Percentiles rank a stretch among this genome's conserved stretches.
Evolutionary conservation across 2,113 vertebrate genomes (phyloP).

Genomic region (Ictalurus furcatus): DNA sequence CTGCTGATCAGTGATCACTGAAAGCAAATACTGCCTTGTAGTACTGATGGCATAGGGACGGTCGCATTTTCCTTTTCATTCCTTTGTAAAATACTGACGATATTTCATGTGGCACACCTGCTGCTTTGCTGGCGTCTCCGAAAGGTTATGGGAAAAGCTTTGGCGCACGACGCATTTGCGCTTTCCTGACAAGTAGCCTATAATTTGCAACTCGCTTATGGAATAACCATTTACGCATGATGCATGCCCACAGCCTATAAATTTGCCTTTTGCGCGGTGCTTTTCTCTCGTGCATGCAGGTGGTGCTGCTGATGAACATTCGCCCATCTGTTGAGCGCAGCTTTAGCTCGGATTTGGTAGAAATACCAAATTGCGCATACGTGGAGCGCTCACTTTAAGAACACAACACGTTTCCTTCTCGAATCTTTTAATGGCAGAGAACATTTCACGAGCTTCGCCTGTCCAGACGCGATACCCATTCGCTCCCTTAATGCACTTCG

Average conservation of each 20-base stretch:
- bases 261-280: not conserved
- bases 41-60: not conserved
- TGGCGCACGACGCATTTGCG: not conserved
- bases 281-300: constrained; percentile 13
- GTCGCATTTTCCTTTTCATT: not conserved
- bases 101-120: constrained; percentile 12
- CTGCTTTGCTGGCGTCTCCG: constrained; percentile 8
- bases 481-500: not conserved
- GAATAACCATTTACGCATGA: not conserved
- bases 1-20: not conserved
- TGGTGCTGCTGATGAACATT: constrained; percentile 23
- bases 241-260: not conserved
- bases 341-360: constrained; percentile 34
- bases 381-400: not conserved
- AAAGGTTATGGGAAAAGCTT: not conserved
- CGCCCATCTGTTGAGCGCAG: constrained; percentile 74
- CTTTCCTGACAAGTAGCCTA: not conserved
- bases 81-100: not conserved
- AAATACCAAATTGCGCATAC: constrained; percentile 2
- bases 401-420: not conserved
- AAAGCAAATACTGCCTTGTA: not conserved
- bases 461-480: not conserved
- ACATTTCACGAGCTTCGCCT: not conserved
- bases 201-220: not conserved
- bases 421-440: not conserved